Base-by-base conservation (phyloP, 1,140 invertebrate species). In the Aleiodes sp. region DNA sequence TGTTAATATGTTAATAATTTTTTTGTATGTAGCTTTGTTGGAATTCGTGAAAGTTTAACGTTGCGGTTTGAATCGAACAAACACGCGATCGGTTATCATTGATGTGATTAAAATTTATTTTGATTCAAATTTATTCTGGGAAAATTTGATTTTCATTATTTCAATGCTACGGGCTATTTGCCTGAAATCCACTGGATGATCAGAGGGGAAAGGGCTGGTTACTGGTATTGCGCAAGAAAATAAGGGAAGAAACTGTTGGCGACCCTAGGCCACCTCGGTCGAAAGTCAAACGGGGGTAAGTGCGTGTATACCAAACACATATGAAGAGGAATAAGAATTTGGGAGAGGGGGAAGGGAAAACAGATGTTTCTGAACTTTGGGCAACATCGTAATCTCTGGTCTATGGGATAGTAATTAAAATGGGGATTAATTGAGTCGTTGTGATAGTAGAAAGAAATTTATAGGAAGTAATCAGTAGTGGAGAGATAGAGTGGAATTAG, bases 361-460 rank as follows among this genome's bases (percentile, higher is more conserved):
- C 84, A 86, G 84, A 86, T 86, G 84, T 86, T 86, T 84, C 82
- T 84, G 84, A 85, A 75, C 80, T 78, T 76, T 74, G 80, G 75
- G 78, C 76, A 80, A 85, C 84, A 83, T 84, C 82, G 78, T 86
- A 86, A 86, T 86, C 83, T 83, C 84, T 84, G 82, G 85, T 81
- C 80, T 80, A 78, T 81, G 84, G 84, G 82, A 84, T 84, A 78
- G 77, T 85, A 86, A 86, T 86, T 84, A 84, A 84, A 78, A 79
- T n/a, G n/a, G n/a, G n/a, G n/a, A n/a, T n/a, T n/a, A n/a, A n/a
- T n/a, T n/a, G n/a, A n/a, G n/a, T n/a, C n/a, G n/a, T n/a, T n/a
- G n/a, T n/a, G n/a, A n/a, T n/a, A n/a, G n/a, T n/a, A n/a, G n/a
- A n/a, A n/a, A n/a, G n/a, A n/a, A n/a, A n/a, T n/a, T n/a, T n/a